Conservation (phyloP, 2,797 vertebrate genomes). For the Myoxocephalus aenaeus region DNA sequence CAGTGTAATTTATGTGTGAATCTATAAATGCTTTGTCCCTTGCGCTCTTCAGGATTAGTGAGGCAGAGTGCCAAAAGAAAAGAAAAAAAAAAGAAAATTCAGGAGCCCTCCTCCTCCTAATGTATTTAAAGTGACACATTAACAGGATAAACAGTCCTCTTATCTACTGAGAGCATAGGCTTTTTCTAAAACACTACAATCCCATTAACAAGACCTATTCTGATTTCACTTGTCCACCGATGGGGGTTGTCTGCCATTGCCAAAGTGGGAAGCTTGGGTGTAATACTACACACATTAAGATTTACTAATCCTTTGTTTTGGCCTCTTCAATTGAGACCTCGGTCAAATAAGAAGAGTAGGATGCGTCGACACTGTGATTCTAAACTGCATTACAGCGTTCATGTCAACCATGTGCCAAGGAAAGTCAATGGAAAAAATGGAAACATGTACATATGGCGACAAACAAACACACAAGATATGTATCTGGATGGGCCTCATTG, state of each 20-base stretch:
- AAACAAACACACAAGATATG: background rate
- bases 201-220: conserved; percentile 83
- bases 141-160: conserved; percentile 87
- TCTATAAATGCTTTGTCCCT: conserved; percentile 78
- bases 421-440: background rate
- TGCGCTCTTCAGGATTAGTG: conserved; percentile 78
- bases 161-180: conserved; percentile 82
- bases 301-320: conserved; percentile 71
- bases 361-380: conserved; percentile 2
- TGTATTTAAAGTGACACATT: conserved; percentile 90
- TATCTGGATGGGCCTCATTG: background rate
- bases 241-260: conserved; percentile 48
- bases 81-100: conserved; percentile 44
- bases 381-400: conserved; percentile 10
- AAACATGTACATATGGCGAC: background rate
- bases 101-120: conserved; percentile 74
- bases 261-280: conserved; percentile 56
- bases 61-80: conserved; percentile 79
- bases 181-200: conserved; percentile 82
- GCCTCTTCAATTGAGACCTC: conserved; percentile 53
- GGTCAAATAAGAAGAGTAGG: conserved; percentile 38
- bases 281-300: conserved; percentile 73
- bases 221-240: conserved; percentile 71
- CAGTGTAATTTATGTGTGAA: conserved; percentile 67
- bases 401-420: background rate